phyloP scores from a whole-genome alignment of 2,113 vertebrate genomes.

The Illadopsis cleaveri region DNA sequence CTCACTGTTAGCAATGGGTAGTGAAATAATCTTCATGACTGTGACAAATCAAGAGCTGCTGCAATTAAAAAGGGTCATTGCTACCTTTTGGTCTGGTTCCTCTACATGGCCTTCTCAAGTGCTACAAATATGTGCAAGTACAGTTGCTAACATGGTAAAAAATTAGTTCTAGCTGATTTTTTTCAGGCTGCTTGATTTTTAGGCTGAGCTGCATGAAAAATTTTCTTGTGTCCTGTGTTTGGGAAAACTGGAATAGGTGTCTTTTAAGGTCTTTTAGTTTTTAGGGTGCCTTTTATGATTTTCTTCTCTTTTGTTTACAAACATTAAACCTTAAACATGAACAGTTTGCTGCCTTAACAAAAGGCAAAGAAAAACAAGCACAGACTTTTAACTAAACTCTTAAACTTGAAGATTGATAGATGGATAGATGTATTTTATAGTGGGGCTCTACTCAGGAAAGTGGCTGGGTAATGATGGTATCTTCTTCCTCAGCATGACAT shows the following conservation, averaged over 20 bases:
- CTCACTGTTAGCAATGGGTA: background rate
- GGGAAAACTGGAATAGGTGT: background rate
- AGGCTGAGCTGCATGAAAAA: background rate
- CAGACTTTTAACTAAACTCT: background rate
- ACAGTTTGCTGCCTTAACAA: background rate
- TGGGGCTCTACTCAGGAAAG: background rate
- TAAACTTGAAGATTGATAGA: background rate
- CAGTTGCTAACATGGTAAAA: background rate
- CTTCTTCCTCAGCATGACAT: slow-evolving; percentile 5
- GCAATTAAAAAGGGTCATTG: background rate
- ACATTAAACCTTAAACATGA: background rate
- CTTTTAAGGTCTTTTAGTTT: background rate
- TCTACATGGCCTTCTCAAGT: background rate
- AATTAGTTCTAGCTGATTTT: background rate
- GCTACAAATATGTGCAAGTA: background rate
- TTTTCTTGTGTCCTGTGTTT: background rate
- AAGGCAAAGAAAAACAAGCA: background rate
- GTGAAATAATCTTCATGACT: background rate
- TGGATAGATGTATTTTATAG: background rate
- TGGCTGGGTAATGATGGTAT: background rate
- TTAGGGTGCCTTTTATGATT: background rate
- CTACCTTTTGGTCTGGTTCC: background rate
- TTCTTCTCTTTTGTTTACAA: background rate
- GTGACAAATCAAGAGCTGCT: background rate
- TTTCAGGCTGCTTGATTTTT: background rate